phyloP scores from a whole-genome alignment of 2,113 vertebrate species.

The Strix aluco region DNA sequence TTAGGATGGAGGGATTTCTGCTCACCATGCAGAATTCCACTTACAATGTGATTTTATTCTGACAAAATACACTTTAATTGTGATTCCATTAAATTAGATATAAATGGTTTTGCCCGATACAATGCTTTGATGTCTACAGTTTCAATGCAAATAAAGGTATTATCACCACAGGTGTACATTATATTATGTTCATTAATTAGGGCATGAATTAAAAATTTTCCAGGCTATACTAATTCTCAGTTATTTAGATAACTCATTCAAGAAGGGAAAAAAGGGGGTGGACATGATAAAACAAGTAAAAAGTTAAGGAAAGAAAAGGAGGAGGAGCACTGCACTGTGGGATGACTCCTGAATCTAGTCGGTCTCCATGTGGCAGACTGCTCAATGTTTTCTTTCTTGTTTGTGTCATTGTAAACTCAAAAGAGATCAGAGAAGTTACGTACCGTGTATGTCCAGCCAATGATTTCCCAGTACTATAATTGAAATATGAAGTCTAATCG shows the following conservation, averaged over 20 bases:
- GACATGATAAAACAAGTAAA: not conserved
- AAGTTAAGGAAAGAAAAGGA: not conserved
- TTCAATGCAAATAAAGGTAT: conserved; percentile 69
- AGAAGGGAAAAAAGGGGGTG: not conserved
- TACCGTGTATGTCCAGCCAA: not conserved
- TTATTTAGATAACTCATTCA: conserved; percentile 47
- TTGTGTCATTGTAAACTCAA: not conserved
- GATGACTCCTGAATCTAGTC: not conserved
- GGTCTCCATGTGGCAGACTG: not conserved
- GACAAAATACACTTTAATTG: conserved; percentile 69
- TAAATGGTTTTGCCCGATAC: conserved; percentile 63
- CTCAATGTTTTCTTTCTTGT: not conserved
- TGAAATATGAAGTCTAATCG: not conserved
- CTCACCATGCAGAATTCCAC: conserved; percentile 45
- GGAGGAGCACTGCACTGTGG: not conserved
- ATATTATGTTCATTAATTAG: conserved; percentile 68
- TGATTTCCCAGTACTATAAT: not conserved
- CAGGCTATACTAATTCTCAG: conserved; percentile 40
- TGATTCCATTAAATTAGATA: conserved; percentile 71
- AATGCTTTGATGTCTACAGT: conserved; percentile 68
- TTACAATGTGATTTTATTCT: conserved; percentile 60
- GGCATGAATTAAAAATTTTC: conserved; percentile 64
- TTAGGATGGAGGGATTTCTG: conserved; percentile 64
- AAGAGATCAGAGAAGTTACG: not conserved
- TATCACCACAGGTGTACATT: conserved; percentile 70